Conservation (phyloP, 2,113 vertebrate genomes). For the Pelvicachromis taeniatus region DNA sequence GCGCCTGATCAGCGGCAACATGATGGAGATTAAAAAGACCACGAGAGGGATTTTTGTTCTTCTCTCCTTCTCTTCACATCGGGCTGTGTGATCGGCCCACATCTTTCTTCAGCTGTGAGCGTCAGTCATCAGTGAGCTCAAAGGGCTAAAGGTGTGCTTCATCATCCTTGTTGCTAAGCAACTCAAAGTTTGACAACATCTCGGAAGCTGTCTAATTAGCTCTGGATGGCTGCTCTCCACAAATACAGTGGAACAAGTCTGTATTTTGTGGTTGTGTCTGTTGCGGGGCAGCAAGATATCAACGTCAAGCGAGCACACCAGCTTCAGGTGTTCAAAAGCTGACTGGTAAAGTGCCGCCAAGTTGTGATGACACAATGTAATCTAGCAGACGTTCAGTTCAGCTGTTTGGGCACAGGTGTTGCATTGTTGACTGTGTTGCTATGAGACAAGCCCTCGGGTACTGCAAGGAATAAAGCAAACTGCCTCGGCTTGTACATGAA, state of each 20-base stretch:
- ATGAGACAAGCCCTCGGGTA: not conserved
- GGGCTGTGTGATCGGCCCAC: not conserved
- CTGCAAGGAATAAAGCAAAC: not conserved
- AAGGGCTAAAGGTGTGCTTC: not conserved
- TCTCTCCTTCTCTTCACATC: not conserved
- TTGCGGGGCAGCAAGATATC: not conserved
- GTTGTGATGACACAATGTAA: not conserved
- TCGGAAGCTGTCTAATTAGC: not conserved
- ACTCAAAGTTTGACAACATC: slow-evolving; percentile 11
- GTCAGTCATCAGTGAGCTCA: not conserved
- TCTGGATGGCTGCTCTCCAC: not conserved
- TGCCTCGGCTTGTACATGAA: not conserved
- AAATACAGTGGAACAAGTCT: not conserved
- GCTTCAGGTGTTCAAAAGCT: not conserved
- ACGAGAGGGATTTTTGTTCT: not conserved
- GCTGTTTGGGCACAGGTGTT: not conserved
- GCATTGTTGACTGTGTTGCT: not conserved
- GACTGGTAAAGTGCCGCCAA: not conserved
- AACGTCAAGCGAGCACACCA: not conserved
- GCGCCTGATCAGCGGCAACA: slow-evolving; percentile 13
- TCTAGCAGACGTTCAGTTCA: not conserved
- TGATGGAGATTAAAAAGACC: slow-evolving; percentile 25
- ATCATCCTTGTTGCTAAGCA: slow-evolving; percentile 12
- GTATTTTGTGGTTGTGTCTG: not conserved
- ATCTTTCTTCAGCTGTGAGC: not conserved